A percentile compares a stretch with the other conserved stretches of the same genome.
Evolutionary conservation across 1,140 invertebrate species (phyloP).

Genomic region (Notospermus geniculatus): DNA sequence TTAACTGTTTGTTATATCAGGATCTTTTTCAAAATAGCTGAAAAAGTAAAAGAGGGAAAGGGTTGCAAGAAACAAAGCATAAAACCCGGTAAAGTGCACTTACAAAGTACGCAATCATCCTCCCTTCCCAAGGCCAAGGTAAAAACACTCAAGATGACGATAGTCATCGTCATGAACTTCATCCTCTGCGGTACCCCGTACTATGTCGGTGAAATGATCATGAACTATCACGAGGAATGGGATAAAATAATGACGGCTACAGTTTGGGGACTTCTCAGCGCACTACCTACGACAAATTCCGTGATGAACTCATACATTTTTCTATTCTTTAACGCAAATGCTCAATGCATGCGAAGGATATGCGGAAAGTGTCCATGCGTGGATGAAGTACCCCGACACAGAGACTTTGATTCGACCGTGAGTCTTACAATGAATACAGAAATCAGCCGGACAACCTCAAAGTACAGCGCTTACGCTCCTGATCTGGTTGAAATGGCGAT

Average conservation of each 20-base stretch:
- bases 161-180: slow-evolving; percentile 52
- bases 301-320: slow-evolving; percentile 51
- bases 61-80: slow-evolving; percentile 17
- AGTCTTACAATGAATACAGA: too few relatives aligned
- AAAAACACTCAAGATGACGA: slow-evolving; percentile 56
- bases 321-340: slow-evolving; percentile 45
- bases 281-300: slow-evolving; percentile 47
- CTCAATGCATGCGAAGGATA: slow-evolving; percentile 1
- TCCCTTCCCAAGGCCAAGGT: slow-evolving; percentile 53
- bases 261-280: slow-evolving; percentile 36
- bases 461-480: too few relatives aligned
- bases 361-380: too few relatives aligned
- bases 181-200: slow-evolving; percentile 51
- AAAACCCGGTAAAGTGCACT: slow-evolving; percentile 37
- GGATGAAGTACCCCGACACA: too few relatives aligned
- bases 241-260: slow-evolving; percentile 29
- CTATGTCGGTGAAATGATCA: slow-evolving; percentile 52
- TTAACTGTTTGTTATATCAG: slow-evolving; percentile 44
- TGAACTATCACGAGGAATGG: slow-evolving; percentile 44
- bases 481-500: too few relatives aligned
- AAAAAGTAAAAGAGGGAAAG: slow-evolving; percentile 37
- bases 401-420: too few relatives aligned
- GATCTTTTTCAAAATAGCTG: slow-evolving; percentile 49
- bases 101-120: slow-evolving; percentile 45
- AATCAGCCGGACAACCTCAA: too few relatives aligned